Evolutionary conservation across 2,797 vertebrate genomes (phyloP).

Genomic region (Cygnus olor): DNA sequence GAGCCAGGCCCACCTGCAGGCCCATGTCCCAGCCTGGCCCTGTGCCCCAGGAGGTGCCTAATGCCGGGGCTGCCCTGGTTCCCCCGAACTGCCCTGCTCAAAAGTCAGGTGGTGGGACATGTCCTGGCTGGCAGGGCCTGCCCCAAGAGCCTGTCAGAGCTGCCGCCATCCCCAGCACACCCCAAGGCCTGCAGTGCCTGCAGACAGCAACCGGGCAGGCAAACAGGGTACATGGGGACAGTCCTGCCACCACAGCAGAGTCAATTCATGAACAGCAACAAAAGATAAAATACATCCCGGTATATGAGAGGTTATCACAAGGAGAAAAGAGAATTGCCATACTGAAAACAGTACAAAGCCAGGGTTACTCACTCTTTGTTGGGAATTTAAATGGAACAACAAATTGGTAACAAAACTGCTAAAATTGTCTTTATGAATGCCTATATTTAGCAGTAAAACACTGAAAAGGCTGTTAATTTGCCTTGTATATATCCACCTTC

Average conservation of each 20-base stretch:
- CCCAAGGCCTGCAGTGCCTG: neutral
- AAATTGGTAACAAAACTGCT: neutral
- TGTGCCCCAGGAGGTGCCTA: neutral
- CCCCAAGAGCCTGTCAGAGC: accelerated
- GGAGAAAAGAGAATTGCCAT: neutral
- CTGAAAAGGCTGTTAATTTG: neutral
- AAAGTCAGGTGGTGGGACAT: neutral
- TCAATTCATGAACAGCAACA: accelerated
- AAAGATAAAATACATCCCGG: neutral
- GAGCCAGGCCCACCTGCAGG: neutral
- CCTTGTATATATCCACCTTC: neutral
- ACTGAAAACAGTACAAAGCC: neutral
- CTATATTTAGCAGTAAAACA: neutral
- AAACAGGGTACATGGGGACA: neutral
- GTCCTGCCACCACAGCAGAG: neutral
- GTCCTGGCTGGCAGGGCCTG: neutral
- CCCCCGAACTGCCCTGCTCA: neutral
- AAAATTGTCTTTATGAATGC: neutral
- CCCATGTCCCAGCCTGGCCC: accelerated
- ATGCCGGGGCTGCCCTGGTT: accelerated
- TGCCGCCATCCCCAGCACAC: no score
- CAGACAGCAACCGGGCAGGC: accelerated
- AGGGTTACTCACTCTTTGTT: neutral
- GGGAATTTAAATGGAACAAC: neutral
- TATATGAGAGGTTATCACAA: accelerated